Evolutionary conservation across 1,140 invertebrate genomes (phyloP).

Genomic region (Drosophila tani): DNA sequence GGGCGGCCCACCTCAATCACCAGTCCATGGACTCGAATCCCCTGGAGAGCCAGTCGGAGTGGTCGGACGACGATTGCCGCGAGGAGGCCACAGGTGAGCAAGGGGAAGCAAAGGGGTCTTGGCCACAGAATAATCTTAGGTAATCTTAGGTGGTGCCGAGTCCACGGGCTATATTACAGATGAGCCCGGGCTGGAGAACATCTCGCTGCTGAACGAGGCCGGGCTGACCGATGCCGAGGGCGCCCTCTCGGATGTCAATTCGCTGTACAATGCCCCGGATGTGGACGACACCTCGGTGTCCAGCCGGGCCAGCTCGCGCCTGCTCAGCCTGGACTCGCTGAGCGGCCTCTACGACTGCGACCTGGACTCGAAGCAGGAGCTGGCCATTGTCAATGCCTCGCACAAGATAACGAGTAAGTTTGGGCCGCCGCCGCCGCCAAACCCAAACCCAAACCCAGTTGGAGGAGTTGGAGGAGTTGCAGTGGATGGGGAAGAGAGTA

Average conservation of each 20-base stretch:
- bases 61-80: slow-evolving; percentile 89
- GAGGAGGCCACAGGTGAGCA: slow-evolving; percentile 83
- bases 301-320: slow-evolving; percentile 91
- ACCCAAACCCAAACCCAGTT: slow-evolving; percentile 8
- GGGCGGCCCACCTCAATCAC: slow-evolving; percentile 83
- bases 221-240: slow-evolving; percentile 94
- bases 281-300: slow-evolving; percentile 92
- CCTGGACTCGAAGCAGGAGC: slow-evolving; percentile 84
- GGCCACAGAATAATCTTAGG: too few relatives aligned
- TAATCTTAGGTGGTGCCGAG: slow-evolving; percentile 86
- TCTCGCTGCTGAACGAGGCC: slow-evolving; percentile 93
- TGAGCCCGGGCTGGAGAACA: slow-evolving; percentile 92
- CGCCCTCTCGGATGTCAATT: slow-evolving; percentile 93
- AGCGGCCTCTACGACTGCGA: slow-evolving; percentile 92
- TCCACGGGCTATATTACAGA: slow-evolving; percentile 93
- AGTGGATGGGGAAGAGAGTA: slow-evolving; percentile 45
- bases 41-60: slow-evolving; percentile 90
- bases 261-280: slow-evolving; percentile 91
- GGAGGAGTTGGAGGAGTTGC: slow-evolving; percentile 50
- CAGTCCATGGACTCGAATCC: slow-evolving; percentile 85
- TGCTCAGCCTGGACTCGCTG: slow-evolving; percentile 91
- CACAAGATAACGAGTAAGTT: slow-evolving; percentile 84
- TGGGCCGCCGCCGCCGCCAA: slow-evolving; percentile 65
- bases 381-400: slow-evolving; percentile 85
- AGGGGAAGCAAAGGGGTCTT: too few relatives aligned